A percentile compares a stretch with the other conserved stretches of the same genome.
phyloP scores from a whole-genome alignment of 2,797 vertebrate genomes.

The Halcyon badia region DNA sequence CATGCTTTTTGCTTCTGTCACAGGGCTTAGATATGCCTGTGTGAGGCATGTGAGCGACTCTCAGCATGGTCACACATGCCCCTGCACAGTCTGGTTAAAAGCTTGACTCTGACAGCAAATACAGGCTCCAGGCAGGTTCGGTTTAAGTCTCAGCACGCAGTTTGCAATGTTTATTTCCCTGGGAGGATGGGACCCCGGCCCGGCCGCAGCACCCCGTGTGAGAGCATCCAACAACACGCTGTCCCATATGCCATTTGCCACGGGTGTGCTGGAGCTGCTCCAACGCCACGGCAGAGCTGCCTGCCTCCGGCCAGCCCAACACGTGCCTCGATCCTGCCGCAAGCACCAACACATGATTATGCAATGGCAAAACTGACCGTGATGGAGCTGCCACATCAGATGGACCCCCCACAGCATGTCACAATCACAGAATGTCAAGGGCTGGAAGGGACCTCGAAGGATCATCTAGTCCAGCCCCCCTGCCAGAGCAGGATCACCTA shows the following conservation, averaged over 20 bases:
- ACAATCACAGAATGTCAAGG: no score
- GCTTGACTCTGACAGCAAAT: background rate
- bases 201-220: background rate
- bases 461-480: no score
- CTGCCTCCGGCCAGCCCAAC: background rate
- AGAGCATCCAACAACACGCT: background rate
- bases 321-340: fast-evolving
- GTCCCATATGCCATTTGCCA: background rate
- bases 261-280: background rate
- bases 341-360: fast-evolving
- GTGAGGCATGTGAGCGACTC: background rate
- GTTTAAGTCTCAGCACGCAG: background rate
- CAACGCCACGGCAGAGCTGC: fast-evolving
- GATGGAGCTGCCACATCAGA: fast-evolving
- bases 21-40: background rate
- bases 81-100: background rate
- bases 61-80: fast-evolving
- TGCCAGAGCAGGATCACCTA: no score
- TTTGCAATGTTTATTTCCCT: background rate
- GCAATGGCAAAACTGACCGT: background rate
- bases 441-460: no score
- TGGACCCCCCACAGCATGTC: fast-evolving
- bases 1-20: background rate
- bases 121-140: fast-evolving
- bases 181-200: background rate